These are phyloP conservation scores for Synodontis membranacea DNA, from an alignment of 2,113 vertebrate genomes.

Conservation along the genomic window DNA sequence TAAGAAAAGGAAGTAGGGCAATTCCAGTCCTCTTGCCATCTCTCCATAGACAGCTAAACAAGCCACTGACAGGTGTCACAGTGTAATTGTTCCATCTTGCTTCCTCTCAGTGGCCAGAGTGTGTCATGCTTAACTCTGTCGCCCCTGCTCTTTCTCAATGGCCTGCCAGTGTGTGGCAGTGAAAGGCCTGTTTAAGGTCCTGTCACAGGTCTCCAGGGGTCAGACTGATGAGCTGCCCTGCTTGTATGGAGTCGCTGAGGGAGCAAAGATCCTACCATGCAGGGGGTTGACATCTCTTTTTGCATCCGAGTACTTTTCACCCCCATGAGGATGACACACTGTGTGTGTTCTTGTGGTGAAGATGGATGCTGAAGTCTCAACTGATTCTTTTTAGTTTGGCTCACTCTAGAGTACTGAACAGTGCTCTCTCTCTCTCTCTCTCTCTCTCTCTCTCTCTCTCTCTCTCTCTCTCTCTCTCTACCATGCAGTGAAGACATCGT, in stretches of 20 bases:
- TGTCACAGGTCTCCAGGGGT: conserved; percentile 60
- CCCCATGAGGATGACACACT: conserved; percentile 50
- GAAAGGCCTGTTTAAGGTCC: conserved; percentile 58
- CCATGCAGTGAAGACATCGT: conserved; percentile 12
- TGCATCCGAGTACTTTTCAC: conserved; percentile 48
- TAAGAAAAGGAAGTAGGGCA: conserved; percentile 29
- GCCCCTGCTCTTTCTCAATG: conserved; percentile 50
- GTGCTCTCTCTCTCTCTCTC: neutral
- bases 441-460: neutral
- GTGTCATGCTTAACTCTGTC: conserved; percentile 57
- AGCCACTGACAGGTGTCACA: conserved; percentile 57
- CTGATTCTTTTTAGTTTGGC: conserved; percentile 22
- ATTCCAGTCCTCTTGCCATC: conserved; percentile 38
- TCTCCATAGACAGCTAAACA: conserved; percentile 54
- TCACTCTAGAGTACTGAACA: conserved; percentile 26
- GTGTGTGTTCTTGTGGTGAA: conserved; percentile 34
- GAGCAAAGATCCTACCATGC: conserved; percentile 52
- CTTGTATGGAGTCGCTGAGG: conserved; percentile 59
- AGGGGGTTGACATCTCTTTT: conserved; percentile 60
- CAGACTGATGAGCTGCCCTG: conserved; percentile 59
- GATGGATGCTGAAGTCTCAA: conserved; percentile 36
- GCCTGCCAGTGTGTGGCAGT: conserved; percentile 55
- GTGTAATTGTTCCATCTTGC: conserved; percentile 55
- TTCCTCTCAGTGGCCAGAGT: conserved; percentile 56
- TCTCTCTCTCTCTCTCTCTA: conserved; percentile 3